Conservation (phyloP, 2,797 vertebrate genomes). For the Podargus strigoides region DNA sequence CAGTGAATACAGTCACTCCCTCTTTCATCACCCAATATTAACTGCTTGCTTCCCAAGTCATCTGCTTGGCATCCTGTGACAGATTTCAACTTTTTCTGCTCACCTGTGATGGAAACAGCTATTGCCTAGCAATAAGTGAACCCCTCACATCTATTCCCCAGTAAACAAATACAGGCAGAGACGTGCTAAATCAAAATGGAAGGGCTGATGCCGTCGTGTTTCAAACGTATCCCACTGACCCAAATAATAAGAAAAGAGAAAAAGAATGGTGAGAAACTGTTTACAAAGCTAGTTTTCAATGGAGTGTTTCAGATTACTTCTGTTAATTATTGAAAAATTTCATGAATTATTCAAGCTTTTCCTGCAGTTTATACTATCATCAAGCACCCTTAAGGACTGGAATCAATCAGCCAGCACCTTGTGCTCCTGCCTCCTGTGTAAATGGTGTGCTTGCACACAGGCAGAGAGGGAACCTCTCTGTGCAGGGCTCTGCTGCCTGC, state of each 20-base stretch:
- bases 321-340: conserved; percentile 71
- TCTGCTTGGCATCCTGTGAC: neutral
- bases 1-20: neutral
- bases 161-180: neutral
- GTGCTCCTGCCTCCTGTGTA: neutral
- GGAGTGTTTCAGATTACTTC: conserved; percentile 33
- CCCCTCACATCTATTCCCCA: neutral
- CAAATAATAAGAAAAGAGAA: neutral
- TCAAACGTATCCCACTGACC: neutral
- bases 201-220: neutral
- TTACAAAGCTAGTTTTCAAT: neutral
- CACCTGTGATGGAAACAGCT: neutral
- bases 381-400: neutral
- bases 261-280: neutral
- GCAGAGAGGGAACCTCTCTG: neutral
- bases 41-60: neutral
- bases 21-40: neutral
- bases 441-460: neutral
- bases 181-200: neutral
- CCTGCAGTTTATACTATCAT: conserved; percentile 8
- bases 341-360: conserved; percentile 64
- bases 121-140: neutral
- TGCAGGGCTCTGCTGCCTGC: neutral
- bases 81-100: neutral
- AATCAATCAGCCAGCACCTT: neutral